phyloP scores from a whole-genome alignment of 2,888 invertebrate genomes.

The Heliconius cydno region DNA sequence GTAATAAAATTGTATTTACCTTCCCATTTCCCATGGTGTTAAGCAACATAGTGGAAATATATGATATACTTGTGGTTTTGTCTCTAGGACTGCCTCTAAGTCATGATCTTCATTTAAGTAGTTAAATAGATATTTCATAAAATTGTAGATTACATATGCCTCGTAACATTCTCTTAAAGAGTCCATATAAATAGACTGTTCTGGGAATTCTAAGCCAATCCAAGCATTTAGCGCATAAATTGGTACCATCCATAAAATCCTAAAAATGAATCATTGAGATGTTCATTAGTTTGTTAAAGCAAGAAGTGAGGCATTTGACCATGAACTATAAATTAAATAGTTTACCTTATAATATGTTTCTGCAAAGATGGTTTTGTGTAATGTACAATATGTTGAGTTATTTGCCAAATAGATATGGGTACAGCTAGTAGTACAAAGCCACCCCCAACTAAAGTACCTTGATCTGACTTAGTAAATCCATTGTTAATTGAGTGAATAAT shows the following conservation, averaged over 20 bases:
- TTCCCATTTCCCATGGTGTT: constrained; percentile 96
- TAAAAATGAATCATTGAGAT: constrained; percentile 55
- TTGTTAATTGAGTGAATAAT: constrained; percentile 91
- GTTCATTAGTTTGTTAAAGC: not conserved
- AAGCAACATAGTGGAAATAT: constrained; percentile 96
- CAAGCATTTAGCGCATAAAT: constrained; percentile 98
- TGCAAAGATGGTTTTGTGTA: constrained; percentile 96
- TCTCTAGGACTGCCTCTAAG: constrained; percentile 90
- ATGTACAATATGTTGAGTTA: constrained; percentile 96
- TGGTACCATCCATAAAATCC: constrained; percentile 98
- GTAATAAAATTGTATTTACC: constrained; percentile 73
- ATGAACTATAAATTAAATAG: constrained; percentile 10
- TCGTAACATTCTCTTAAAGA: constrained; percentile 97
- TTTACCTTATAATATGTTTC: constrained; percentile 95
- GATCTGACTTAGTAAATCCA: constrained; percentile 90
- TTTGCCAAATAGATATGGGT: constrained; percentile 97
- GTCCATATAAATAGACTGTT: constrained; percentile 95
- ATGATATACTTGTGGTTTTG: constrained; percentile 93
- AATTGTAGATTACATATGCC: constrained; percentile 98
- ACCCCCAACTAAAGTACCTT: constrained; percentile 93
- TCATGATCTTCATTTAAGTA: constrained; percentile 95
- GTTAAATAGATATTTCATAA: constrained; percentile 96
- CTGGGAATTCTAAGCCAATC: constrained; percentile 94
- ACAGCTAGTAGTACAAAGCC: constrained; percentile 95
- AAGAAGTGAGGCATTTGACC: not conserved